A percentile compares a stretch with the other conserved stretches of the same genome.
Conservation (phyloP, 1,140 invertebrate genomes). For the Acromyrmex heyeri region DNA sequence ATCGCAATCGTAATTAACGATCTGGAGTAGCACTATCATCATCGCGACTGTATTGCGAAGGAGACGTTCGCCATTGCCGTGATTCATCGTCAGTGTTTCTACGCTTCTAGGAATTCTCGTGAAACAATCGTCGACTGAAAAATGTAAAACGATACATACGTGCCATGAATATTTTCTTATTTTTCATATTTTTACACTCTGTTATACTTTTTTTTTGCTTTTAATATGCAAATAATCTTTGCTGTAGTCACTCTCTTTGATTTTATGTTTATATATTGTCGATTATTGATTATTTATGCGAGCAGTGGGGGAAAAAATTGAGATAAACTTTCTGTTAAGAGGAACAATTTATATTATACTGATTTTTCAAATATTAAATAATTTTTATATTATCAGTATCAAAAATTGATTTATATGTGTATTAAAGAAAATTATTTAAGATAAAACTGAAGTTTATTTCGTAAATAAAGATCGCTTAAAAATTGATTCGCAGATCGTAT, state of each 20-base stretch:
- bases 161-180: not conserved
- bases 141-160: constrained; percentile 34
- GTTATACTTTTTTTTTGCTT: constrained; percentile 40
- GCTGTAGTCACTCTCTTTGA: not conserved
- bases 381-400: not conserved
- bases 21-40: constrained; percentile 68
- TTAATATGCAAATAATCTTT: constrained; percentile 36
- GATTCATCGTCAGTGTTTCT: constrained; percentile 70
- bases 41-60: constrained; percentile 73
- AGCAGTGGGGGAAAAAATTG: not conserved
- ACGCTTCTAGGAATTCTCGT: constrained; percentile 55
- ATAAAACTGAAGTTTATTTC: not conserved
- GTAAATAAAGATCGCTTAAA: not conserved
- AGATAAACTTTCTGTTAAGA: not conserved
- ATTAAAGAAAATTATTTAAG: not conserved
- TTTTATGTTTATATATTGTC: not conserved
- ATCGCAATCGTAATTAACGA: constrained; percentile 70
- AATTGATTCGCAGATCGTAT: not conserved
- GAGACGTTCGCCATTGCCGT: constrained; percentile 63
- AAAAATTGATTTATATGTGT: not conserved
- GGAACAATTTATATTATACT: not conserved
- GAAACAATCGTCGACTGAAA: constrained; percentile 38
- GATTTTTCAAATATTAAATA: not conserved
- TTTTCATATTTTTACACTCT: not conserved
- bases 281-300: not conserved